Evolutionary conservation across 2,797 vertebrate genomes (phyloP).

Genomic region (Pitangus sulphuratus): DNA sequence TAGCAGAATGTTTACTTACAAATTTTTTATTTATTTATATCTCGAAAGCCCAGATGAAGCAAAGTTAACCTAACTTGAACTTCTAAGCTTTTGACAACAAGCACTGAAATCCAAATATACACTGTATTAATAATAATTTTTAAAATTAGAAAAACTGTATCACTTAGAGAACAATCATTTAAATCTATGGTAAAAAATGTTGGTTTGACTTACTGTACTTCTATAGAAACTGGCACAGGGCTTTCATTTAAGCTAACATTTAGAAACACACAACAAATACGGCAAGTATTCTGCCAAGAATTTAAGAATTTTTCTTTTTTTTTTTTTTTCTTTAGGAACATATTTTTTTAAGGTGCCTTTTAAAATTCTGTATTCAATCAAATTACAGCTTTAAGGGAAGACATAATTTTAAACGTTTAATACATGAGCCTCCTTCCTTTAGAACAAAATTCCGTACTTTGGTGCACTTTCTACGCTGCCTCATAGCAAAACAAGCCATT

Average conservation of each 20-base stretch:
- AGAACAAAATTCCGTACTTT: neutral
- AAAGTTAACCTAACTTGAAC: neutral
- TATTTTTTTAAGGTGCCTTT: neutral
- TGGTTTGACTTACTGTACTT: neutral
- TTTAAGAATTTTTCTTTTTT: neutral
- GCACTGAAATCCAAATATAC: neutral
- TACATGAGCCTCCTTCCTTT: neutral
- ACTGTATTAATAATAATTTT: neutral
- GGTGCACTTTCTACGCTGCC: fast-evolving
- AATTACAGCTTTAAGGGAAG: neutral
- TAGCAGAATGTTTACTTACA: neutral
- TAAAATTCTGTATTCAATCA: neutral
- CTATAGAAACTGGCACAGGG: neutral
- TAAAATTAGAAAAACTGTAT: neutral
- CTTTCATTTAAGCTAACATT: neutral
- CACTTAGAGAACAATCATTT: neutral
- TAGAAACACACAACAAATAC: neutral
- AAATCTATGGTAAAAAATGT: neutral
- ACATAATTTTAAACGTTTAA: neutral
- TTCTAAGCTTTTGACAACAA: neutral
- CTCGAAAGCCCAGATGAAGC: neutral
- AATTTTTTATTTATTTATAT: neutral
- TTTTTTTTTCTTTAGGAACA: neutral
- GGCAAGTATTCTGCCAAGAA: neutral
- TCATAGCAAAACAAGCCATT: neutral